These are phyloP conservation scores for Accipiter cooperii DNA, from an alignment of 2,113 vertebrate genomes.

Conservation along the genomic window DNA sequence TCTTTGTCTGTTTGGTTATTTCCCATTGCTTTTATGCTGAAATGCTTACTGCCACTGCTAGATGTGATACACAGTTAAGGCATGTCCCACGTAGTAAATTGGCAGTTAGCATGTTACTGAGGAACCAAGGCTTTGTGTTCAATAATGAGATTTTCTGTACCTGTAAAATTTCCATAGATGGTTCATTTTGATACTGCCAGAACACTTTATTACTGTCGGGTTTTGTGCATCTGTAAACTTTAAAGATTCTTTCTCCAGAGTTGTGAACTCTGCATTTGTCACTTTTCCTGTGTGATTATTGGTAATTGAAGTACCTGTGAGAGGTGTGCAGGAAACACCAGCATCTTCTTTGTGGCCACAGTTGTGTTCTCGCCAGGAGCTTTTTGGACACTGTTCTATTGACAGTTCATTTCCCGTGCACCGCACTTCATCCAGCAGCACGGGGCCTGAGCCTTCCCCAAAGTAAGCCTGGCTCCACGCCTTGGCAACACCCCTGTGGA, in stretches of 20 bases:
- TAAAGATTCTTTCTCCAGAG: background rate
- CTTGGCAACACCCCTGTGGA: slow-evolving; percentile 82
- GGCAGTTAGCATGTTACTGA: background rate
- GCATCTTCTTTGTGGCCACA: slow-evolving; percentile 95
- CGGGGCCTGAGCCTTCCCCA: slow-evolving; percentile 81
- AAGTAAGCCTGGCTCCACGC: slow-evolving; percentile 86
- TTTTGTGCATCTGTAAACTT: background rate
- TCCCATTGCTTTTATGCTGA: background rate
- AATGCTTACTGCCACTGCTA: background rate
- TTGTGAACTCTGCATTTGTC: background rate
- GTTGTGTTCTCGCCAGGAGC: slow-evolving; percentile 89
- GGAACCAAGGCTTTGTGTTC: background rate
- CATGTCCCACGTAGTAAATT: background rate
- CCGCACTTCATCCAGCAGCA: slow-evolving; percentile 89
- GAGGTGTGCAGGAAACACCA: slow-evolving; percentile 86
- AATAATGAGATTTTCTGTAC: background rate
- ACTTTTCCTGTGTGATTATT: background rate
- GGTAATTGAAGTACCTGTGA: slow-evolving; percentile 74
- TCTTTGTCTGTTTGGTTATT: background rate
- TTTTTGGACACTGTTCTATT: slow-evolving; percentile 90
- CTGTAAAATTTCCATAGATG: background rate
- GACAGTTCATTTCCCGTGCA: slow-evolving; percentile 95
- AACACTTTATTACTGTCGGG: background rate
- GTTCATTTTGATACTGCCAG: background rate
- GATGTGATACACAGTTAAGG: background rate